These are phyloP conservation scores for Hippoglossus hippoglossus DNA, from an alignment of 2,797 vertebrate species.

Conservation along the genomic window DNA sequence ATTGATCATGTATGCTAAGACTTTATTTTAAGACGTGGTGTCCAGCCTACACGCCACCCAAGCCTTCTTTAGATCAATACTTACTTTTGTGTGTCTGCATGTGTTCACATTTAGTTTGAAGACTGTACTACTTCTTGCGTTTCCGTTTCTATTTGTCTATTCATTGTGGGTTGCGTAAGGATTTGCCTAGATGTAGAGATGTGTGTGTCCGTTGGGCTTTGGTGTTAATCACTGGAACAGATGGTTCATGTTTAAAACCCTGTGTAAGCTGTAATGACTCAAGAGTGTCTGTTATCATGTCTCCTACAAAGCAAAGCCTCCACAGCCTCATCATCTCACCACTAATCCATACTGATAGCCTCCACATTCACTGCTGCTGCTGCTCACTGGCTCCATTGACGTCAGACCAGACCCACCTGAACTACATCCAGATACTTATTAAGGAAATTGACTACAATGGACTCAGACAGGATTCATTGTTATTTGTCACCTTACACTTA, in stretches of 20 bases:
- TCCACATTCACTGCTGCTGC: slow-evolving; percentile 36
- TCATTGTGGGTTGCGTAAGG: slow-evolving; percentile 36
- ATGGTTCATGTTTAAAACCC: slow-evolving; percentile 79
- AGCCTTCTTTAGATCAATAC: not conserved
- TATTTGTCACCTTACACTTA: not conserved
- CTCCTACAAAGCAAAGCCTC: slow-evolving; percentile 46
- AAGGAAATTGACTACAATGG: not conserved
- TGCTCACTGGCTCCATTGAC: slow-evolving; percentile 28
- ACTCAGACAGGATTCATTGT: not conserved
- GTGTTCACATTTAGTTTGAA: not conserved
- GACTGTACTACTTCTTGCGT: not conserved
- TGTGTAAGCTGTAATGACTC: slow-evolving; percentile 76
- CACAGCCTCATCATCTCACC: slow-evolving; percentile 29
- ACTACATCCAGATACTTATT: slow-evolving; percentile 31
- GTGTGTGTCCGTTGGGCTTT: slow-evolving; percentile 41
- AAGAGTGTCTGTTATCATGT: slow-evolving; percentile 70
- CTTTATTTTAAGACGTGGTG: not conserved
- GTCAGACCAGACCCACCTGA: slow-evolving; percentile 35
- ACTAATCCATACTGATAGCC: slow-evolving; percentile 32
- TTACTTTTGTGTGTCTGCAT: not conserved
- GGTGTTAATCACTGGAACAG: slow-evolving; percentile 78
- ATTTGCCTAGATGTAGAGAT: slow-evolving; percentile 46
- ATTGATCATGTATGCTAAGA: not conserved
- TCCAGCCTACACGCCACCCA: not conserved
- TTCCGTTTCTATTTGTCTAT: slow-evolving; percentile 4